These are phyloP conservation scores for Cinara cedri DNA, from an alignment of 2,888 invertebrate species.

Conservation along the genomic window DNA sequence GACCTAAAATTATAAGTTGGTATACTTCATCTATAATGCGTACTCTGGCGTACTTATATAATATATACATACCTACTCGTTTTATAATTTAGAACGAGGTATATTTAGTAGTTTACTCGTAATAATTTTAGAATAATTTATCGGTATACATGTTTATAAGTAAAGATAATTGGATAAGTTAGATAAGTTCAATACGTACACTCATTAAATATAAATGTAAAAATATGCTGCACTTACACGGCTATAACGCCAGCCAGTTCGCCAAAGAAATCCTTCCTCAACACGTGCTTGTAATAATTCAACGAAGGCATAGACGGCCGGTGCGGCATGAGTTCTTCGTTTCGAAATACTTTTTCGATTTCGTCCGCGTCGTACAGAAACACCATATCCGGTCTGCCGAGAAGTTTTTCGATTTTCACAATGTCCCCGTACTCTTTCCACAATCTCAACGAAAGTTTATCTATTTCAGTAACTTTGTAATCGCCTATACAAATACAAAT, in stretches of 20 bases:
- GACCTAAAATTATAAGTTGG: background rate
- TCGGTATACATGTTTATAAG: no score
- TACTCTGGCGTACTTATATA: background rate
- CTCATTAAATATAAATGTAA: no score
- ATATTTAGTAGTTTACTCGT: background rate
- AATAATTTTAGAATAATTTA: background rate
- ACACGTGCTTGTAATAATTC: constrained; percentile 74
- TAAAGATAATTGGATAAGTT: no score
- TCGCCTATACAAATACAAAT: constrained; percentile 64
- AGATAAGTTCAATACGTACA: no score
- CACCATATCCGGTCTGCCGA: constrained; percentile 76
- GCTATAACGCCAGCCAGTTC: constrained; percentile 75
- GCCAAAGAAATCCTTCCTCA: constrained; percentile 73
- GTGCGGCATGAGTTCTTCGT: constrained; percentile 73
- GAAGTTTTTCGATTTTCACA: constrained; percentile 72
- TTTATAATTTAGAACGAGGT: background rate
- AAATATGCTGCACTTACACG: constrained; percentile 67
- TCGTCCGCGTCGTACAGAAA: constrained; percentile 75
- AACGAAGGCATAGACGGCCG: constrained; percentile 79
- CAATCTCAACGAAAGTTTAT: constrained; percentile 70
- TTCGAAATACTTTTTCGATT: constrained; percentile 73
- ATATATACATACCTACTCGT: no score
- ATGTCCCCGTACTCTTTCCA: constrained; percentile 71
- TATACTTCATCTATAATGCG: background rate
- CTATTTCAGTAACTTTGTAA: constrained; percentile 72